These are phyloP conservation scores for Porites lobata DNA, from an alignment of 92 coral and sea anemone genomes.

Conservation along the genomic window DNA sequence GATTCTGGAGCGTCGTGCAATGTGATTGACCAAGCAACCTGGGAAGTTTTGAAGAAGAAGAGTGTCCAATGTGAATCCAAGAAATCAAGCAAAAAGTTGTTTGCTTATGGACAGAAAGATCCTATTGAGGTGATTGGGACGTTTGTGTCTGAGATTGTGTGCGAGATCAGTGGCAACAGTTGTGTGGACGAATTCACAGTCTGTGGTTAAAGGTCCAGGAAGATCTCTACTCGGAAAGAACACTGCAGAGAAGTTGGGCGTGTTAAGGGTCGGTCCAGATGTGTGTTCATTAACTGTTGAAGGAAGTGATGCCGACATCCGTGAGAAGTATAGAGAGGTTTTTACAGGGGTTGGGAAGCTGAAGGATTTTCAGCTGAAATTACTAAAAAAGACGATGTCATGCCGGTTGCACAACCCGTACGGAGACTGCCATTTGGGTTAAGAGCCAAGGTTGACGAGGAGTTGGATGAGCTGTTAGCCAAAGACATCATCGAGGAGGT, in stretches of 20 bases:
- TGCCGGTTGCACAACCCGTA: conserved; percentile 31
- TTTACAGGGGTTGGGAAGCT: conserved; percentile 34
- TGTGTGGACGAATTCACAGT: no score
- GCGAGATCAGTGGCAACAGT: conserved; percentile 46
- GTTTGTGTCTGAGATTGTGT: conserved; percentile 40
- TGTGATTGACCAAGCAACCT: no score
- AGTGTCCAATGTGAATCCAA: no score
- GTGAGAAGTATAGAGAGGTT: conserved; percentile 22
- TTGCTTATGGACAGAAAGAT: no score
- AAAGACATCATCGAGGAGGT: conserved; percentile 1
- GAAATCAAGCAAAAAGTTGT: no score
- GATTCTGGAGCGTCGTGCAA: no score
- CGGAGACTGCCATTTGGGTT: conserved; percentile 7
- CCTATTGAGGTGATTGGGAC: no score
- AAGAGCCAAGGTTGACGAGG: conserved; percentile 14
- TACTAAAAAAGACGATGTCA: conserved; percentile 11
- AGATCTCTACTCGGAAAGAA: no score
- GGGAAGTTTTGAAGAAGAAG: no score
- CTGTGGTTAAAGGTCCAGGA: no score
- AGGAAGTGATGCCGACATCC: conserved; percentile 22
- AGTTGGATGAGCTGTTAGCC: not conserved
- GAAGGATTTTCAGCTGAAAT: conserved; percentile 20
- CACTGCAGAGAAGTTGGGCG: no score
- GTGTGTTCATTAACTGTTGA: conserved; percentile 14
- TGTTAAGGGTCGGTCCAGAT: no score